These are phyloP conservation scores for Drosophila lacertosa DNA, from an alignment of 1,140 invertebrate species.

Conservation along the genomic window DNA sequence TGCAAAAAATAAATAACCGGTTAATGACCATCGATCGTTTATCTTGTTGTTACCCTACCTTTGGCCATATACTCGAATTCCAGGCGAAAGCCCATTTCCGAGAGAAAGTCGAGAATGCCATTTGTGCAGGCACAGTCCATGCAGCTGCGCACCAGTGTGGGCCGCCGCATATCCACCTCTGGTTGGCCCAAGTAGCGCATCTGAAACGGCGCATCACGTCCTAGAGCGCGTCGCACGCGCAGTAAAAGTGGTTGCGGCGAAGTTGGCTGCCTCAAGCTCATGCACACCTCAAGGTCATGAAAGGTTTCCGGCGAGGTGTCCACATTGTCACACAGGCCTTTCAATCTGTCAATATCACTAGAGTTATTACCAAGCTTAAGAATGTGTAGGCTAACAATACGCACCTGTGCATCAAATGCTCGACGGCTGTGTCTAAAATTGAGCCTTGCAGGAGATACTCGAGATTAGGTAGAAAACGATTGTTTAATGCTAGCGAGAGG, in stretches of 20 bases:
- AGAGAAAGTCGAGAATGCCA: conserved; percentile 95
- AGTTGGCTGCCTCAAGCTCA: conserved; percentile 88
- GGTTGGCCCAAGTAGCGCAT: conserved; percentile 95
- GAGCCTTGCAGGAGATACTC: conserved; percentile 96
- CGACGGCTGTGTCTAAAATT: conserved; percentile 95
- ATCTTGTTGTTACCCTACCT: conserved; percentile 84
- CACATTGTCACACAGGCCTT: conserved; percentile 97
- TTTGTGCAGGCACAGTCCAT: conserved; percentile 96
- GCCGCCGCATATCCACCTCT: conserved; percentile 94
- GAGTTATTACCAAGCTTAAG: too few relatives aligned
- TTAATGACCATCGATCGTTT: background rate
- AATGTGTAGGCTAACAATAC: too few relatives aligned
- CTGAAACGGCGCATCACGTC: conserved; percentile 91
- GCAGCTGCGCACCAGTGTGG: conserved; percentile 94
- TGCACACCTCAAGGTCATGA: conserved; percentile 95
- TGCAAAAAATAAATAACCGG: conserved; percentile 53
- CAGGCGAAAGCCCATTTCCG: conserved; percentile 94
- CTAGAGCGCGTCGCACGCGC: conserved; percentile 91
- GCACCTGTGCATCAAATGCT: conserved; percentile 93
- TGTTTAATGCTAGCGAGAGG: conserved; percentile 90
- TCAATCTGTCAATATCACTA: conserved; percentile 84
- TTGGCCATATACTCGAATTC: conserved; percentile 97
- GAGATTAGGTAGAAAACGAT: conserved; percentile 94
- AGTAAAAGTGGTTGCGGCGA: conserved; percentile 86
- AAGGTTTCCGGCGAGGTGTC: conserved; percentile 95